Conservation (phyloP, 2,113 vertebrate genomes). For the Donacobius atricapilla region DNA sequence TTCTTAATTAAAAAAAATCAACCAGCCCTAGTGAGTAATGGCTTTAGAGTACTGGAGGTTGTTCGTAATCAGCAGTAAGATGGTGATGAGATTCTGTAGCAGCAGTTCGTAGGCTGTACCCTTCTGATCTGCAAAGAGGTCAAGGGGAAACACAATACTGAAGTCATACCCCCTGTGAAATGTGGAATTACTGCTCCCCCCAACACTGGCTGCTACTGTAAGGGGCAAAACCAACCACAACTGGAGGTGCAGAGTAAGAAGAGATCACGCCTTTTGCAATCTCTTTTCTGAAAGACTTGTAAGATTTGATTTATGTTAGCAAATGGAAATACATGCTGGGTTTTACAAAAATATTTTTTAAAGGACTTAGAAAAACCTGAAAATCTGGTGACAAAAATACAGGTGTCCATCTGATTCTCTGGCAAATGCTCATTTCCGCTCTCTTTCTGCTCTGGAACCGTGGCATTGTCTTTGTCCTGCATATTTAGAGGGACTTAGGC, state of each 20-base stretch:
- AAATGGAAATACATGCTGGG: neutral
- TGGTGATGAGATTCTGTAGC: neutral
- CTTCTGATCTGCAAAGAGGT: neutral
- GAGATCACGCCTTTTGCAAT: neutral
- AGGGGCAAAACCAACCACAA: neutral
- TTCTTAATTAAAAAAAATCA: neutral
- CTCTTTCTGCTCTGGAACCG: neutral
- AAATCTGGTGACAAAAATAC: neutral
- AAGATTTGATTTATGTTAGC: neutral
- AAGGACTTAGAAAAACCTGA: neutral
- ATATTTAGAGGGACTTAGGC: neutral
- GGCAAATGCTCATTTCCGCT: neutral
- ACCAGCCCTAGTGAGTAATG: neutral
- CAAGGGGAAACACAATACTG: neutral
- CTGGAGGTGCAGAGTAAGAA: neutral
- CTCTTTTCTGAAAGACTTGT: neutral
- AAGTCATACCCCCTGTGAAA: neutral
- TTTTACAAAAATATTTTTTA: neutral
- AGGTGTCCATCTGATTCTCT: neutral
- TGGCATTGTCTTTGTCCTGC: neutral
- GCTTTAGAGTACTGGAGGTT: neutral
- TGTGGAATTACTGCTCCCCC: neutral
- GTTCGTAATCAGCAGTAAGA: neutral
- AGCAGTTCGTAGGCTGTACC: rapidly evolving
- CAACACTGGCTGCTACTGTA: neutral